phyloP scores from a whole-genome alignment of 2,113 vertebrate species.

The Sinocyclocheilus maitianheensis region DNA sequence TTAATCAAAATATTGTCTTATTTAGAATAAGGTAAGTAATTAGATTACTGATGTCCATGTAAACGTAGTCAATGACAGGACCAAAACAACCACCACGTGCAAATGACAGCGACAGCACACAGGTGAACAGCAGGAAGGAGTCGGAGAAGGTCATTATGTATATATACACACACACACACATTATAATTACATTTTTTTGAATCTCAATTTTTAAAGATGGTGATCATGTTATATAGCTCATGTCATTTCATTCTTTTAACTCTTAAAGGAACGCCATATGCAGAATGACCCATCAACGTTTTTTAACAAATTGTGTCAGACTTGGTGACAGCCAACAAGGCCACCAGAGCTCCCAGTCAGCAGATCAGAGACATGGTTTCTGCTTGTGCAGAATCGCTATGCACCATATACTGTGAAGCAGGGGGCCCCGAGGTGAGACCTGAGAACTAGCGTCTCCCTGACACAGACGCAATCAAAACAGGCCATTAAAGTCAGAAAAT shows the following conservation, averaged over 20 bases:
- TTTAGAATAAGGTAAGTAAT: no score
- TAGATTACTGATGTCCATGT: no score
- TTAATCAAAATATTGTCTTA: no score
- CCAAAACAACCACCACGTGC: no score
- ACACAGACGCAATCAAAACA: slow-evolving; percentile 47
- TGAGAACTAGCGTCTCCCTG: slow-evolving; percentile 18
- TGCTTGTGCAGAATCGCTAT: slow-evolving; percentile 13
- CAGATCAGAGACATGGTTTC: background rate
- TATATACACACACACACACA: background rate
- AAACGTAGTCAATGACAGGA: no score
- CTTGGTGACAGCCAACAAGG: slow-evolving; percentile 22
- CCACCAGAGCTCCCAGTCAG: background rate
- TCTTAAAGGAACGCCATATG: background rate
- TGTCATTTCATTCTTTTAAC: slow-evolving; percentile 31
- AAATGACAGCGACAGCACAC: no score
- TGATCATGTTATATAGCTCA: background rate
- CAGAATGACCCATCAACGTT: background rate
- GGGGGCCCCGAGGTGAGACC: slow-evolving; percentile 17
- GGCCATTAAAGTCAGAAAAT: slow-evolving; percentile 50
- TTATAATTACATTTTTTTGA: background rate
- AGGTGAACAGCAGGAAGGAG: no score
- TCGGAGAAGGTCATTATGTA: no score
- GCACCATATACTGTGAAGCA: background rate
- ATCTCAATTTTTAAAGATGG: background rate
- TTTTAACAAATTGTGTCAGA: slow-evolving; percentile 1